These are phyloP conservation scores for Drosophila bunnanda DNA, from an alignment of 2,888 invertebrate genomes.

Conservation along the genomic window DNA sequence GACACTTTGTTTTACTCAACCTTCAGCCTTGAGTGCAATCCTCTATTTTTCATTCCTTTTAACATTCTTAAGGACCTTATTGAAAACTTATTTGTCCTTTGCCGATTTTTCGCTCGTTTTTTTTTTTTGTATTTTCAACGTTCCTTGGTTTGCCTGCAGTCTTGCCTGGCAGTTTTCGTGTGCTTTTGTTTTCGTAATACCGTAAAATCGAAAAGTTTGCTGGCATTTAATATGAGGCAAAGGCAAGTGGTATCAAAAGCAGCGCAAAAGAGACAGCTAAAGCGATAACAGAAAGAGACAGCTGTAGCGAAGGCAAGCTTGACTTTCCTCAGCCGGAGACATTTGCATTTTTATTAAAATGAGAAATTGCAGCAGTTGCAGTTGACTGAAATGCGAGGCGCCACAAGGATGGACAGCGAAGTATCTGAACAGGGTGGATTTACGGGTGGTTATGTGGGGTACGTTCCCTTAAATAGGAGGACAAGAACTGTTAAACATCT, in stretches of 20 bases:
- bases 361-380: slow-evolving; percentile 75
- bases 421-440: neutral
- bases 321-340: slow-evolving; percentile 65
- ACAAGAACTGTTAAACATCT: slow-evolving; percentile 14
- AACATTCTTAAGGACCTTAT: slow-evolving; percentile 59
- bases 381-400: slow-evolving; percentile 52
- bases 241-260: neutral
- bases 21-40: slow-evolving; percentile 38
- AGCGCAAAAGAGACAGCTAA: slow-evolving; percentile 2
- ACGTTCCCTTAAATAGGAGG: slow-evolving; percentile 1
- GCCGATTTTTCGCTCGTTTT: slow-evolving; percentile 5
- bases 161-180: slow-evolving; percentile 3
- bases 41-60: slow-evolving; percentile 35
- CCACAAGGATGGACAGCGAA: slow-evolving; percentile 31
- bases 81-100: slow-evolving; percentile 66
- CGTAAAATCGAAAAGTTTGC: slow-evolving; percentile 72
- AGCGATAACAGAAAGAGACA: slow-evolving; percentile 36
- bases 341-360: slow-evolving; percentile 81
- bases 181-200: slow-evolving; percentile 32
- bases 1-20: slow-evolving; percentile 60
- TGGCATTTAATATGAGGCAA: slow-evolving; percentile 59
- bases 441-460: neutral
- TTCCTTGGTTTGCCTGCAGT: neutral
- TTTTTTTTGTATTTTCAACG: slow-evolving; percentile 15
- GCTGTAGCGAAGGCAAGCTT: slow-evolving; percentile 45